Percentiles rank a stretch among this genome's conserved stretches.
These are phyloP conservation scores for Catharus ustulatus DNA, from an alignment of 2,797 vertebrate genomes.

Conservation along the genomic window DNA sequence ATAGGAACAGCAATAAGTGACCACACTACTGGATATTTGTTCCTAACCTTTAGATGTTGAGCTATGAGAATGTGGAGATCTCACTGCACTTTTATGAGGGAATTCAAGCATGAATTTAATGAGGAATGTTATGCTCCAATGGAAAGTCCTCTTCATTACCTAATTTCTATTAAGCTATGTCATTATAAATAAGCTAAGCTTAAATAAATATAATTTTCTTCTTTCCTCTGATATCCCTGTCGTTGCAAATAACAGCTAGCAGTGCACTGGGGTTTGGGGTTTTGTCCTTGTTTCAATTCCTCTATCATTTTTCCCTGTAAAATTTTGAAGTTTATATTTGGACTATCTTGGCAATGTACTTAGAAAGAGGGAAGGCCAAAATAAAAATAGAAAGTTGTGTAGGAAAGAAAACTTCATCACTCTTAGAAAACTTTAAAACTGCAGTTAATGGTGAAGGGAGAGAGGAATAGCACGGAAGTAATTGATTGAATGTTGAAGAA, in stretches of 20 bases:
- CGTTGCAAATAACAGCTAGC: background rate
- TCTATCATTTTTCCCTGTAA: constrained; percentile 2
- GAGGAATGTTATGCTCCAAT: background rate
- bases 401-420: constrained; percentile 47
- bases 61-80: background rate
- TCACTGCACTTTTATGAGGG: background rate
- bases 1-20: background rate
- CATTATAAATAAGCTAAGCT: constrained; percentile 3
- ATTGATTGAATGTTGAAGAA: background rate
- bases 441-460: background rate
- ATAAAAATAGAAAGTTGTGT: constrained; percentile 53
- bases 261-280: background rate
- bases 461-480: background rate
- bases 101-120: constrained; percentile 1
- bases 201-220: constrained; percentile 22
- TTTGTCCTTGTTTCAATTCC: background rate
- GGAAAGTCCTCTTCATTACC: background rate
- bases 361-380: constrained; percentile 33
- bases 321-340: constrained; percentile 38
- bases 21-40: background rate
- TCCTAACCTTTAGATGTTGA: background rate
- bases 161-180: constrained; percentile 6
- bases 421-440: constrained; percentile 11
- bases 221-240: background rate
- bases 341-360: background rate